Conservation (phyloP, 2,888 invertebrate genomes). For the Diogma glabrata region DNA sequence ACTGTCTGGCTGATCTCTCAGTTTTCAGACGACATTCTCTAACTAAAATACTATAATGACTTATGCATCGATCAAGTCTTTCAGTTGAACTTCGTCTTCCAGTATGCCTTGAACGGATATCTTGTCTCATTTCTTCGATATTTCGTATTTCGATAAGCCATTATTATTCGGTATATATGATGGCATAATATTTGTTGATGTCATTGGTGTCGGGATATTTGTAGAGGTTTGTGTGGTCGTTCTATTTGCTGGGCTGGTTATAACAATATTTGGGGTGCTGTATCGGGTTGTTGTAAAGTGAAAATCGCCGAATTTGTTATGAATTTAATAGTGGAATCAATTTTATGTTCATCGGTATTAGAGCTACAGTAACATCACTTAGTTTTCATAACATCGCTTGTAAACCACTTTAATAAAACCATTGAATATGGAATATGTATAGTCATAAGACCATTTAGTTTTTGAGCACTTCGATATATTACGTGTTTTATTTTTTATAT, state of each 20-base stretch:
- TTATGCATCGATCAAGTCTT: slow-evolving; percentile 87
- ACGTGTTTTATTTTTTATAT: slow-evolving; percentile 25
- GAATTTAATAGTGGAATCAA: slow-evolving; percentile 28
- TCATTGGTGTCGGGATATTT: slow-evolving; percentile 32
- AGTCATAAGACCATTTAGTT: slow-evolving; percentile 30
- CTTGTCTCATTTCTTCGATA: slow-evolving; percentile 94
- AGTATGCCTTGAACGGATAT: slow-evolving; percentile 93
- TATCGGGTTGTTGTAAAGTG: slow-evolving; percentile 27
- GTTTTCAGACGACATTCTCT: slow-evolving; percentile 94
- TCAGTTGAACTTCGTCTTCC: slow-evolving; percentile 95
- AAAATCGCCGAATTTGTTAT: slow-evolving; percentile 37
- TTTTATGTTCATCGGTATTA: slow-evolving; percentile 48
- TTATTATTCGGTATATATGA: slow-evolving; percentile 30
- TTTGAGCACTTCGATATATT: slow-evolving; percentile 33
- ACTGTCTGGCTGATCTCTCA: slow-evolving; percentile 79
- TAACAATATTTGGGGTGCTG: background rate
- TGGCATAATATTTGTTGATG: slow-evolving; percentile 30
- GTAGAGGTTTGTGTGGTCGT: slow-evolving; percentile 32
- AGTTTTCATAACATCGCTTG: slow-evolving; percentile 65
- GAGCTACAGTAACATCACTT: slow-evolving; percentile 64
- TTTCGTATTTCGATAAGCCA: slow-evolving; percentile 87
- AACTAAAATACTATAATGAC: slow-evolving; percentile 89
- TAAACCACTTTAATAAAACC: too few species aligned
- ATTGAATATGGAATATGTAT: slow-evolving; percentile 31
- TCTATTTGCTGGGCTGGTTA: slow-evolving; percentile 10